phyloP scores from a whole-genome alignment of 2,888 invertebrate genomes.

The Nomada lathburiana region DNA sequence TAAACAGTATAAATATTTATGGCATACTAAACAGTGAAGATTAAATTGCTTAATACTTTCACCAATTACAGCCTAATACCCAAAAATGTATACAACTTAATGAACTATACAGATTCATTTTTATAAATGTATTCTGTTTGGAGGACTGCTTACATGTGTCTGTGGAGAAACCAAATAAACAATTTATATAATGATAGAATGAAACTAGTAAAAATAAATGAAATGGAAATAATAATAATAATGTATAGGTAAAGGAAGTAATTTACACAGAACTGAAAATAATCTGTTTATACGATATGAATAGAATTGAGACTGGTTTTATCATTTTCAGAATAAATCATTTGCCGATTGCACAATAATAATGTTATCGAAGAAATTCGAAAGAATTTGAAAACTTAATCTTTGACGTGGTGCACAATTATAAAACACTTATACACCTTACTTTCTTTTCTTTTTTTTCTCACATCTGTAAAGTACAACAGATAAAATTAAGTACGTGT shows the following conservation, averaged over 20 bases:
- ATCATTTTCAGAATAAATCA: constrained; percentile 13
- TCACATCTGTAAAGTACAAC: neutral
- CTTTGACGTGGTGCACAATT: constrained; percentile 4
- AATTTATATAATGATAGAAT: constrained; percentile 45
- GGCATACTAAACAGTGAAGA: constrained; percentile 35
- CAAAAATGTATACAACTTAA: constrained; percentile 55
- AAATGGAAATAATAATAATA: constrained; percentile 19
- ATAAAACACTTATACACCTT: constrained; percentile 9
- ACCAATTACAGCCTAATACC: constrained; percentile 33
- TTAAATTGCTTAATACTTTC: constrained; percentile 30
- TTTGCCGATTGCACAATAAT: constrained; percentile 53
- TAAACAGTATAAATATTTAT: constrained; percentile 36
- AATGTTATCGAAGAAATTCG: neutral
- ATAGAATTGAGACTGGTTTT: constrained; percentile 24
- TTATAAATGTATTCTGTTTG: constrained; percentile 67
- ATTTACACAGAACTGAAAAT: constrained; percentile 20
- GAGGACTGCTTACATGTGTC: constrained; percentile 72
- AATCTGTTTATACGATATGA: constrained; percentile 1
- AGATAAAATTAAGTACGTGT: constrained; percentile 23
- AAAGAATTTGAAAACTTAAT: neutral
- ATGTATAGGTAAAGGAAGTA: constrained; percentile 10
- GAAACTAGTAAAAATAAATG: constrained; percentile 21
- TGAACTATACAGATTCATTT: constrained; percentile 44
- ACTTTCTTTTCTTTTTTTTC: neutral
- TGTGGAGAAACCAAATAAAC: constrained; percentile 76